Conservation (phyloP, 2,113 vertebrate genomes). For the Typhlomys cinereus region DNA sequence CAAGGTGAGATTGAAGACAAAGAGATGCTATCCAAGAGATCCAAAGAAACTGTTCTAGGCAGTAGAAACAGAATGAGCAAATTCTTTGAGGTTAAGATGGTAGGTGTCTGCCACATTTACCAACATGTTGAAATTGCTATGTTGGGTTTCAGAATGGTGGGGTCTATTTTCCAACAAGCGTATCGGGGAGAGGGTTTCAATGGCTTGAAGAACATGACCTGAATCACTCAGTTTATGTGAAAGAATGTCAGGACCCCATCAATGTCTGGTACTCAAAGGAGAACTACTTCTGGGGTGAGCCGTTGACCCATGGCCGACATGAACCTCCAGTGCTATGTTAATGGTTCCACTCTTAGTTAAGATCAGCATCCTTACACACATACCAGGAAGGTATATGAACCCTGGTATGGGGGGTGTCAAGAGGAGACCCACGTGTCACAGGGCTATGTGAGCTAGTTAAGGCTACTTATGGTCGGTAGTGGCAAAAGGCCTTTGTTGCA, state of each 20-base stretch:
- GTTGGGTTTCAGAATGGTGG: background rate
- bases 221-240: background rate
- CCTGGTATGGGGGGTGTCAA: background rate
- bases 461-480: background rate
- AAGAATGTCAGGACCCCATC: background rate
- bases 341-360: background rate
- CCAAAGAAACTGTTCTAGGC: background rate
- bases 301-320: background rate
- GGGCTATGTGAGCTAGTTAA: background rate
- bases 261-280: background rate
- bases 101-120: background rate
- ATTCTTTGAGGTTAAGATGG: background rate
- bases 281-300: background rate
- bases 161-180: background rate
- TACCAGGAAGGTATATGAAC: background rate
- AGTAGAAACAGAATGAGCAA: background rate
- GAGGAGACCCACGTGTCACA: background rate
- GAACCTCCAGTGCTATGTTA: background rate
- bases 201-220: background rate
- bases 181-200: background rate
- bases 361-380: background rate
- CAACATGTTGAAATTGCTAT: background rate
- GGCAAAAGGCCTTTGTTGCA: slow-evolving; percentile 23
- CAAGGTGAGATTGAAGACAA: background rate
- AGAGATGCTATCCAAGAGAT: background rate